A percentile compares a stretch with the other conserved stretches of the same genome.
Evolutionary conservation across 2,888 invertebrate species (phyloP).

Genomic region (Thysanoteuthis rhombus): DNA sequence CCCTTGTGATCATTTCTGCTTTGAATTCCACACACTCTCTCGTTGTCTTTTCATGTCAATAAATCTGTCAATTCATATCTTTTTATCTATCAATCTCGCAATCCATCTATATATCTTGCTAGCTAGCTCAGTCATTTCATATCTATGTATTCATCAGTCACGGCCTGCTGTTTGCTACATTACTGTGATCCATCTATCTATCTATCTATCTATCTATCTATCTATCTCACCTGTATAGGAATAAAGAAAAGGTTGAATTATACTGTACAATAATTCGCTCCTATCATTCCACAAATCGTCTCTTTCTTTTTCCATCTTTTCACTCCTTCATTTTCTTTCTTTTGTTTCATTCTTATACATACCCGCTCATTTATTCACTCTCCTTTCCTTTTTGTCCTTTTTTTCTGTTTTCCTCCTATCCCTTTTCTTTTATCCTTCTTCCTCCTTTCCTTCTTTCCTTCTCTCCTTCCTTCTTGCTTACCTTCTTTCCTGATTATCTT

Average conservation of each 20-base stretch:
- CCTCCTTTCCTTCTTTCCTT: not conserved
- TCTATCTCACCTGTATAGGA: not conserved
- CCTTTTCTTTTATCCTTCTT: not conserved
- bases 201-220: not conserved
- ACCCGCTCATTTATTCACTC: too few relatives aligned
- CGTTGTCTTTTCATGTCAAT: too few relatives aligned
- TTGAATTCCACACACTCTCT: too few relatives aligned
- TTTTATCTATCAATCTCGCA: not conserved
- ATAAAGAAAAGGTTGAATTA: too few relatives aligned
- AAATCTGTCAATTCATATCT: not conserved
- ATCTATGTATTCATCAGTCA: too few relatives aligned
- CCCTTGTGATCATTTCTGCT: too few relatives aligned
- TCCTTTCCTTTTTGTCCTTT: not conserved
- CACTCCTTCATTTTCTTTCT: not conserved
- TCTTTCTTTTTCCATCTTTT: not conserved
- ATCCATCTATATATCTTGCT: not conserved
- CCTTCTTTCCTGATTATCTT: too few relatives aligned
- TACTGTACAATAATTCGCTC: too few relatives aligned
- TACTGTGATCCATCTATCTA: too few relatives aligned
- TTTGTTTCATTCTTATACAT: too few relatives aligned
- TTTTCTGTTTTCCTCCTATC: not conserved
- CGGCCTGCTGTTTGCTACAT: too few relatives aligned
- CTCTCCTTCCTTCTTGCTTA: not conserved
- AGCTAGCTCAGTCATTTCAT: too few relatives aligned
- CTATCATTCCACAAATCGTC: not conserved